Percentiles rank a stretch among this genome's conserved stretches.
These are phyloP conservation scores for Ylistrum balloti DNA, from an alignment of 1,140 invertebrate genomes.

Conservation along the genomic window DNA sequence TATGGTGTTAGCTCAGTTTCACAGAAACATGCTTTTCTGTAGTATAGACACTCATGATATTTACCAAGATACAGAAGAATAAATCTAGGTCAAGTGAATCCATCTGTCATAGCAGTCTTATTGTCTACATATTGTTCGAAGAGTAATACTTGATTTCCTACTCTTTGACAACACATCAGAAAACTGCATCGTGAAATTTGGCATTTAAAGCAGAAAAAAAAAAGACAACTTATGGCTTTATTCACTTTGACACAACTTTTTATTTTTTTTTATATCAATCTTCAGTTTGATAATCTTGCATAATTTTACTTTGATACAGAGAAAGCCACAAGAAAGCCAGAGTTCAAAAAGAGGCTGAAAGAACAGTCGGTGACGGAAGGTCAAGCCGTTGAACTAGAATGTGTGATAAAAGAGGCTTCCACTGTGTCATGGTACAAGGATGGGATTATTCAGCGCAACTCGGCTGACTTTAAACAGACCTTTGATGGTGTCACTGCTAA, in stretches of 20 bases:
- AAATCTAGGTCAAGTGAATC: not conserved
- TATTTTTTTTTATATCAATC: too few species aligned
- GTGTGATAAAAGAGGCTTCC: conserved; percentile 64
- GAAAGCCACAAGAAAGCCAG: conserved; percentile 55
- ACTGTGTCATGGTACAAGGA: conserved; percentile 76
- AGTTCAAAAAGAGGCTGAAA: conserved; percentile 61
- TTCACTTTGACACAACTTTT: too few species aligned
- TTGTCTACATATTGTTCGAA: not conserved
- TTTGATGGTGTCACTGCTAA: conserved; percentile 72
- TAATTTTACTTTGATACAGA: conserved; percentile 55
- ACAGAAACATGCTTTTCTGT: not conserved
- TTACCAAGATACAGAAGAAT: not conserved
- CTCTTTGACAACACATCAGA: not conserved
- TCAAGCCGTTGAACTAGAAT: conserved; percentile 67
- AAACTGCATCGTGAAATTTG: too few species aligned
- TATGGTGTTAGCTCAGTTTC: not conserved
- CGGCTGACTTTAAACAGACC: conserved; percentile 75
- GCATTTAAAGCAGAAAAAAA: too few species aligned
- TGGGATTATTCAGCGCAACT: conserved; percentile 67
- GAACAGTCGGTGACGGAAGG: conserved; percentile 72
- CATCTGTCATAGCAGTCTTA: not conserved
- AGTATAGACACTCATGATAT: not conserved
- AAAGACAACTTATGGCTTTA: too few species aligned
- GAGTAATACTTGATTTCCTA: not conserved
- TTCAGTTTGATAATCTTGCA: not conserved